Evolutionary conservation across 2,113 vertebrate genomes (phyloP), one percentile per base, ranked within the genome.

Genomic region (Chaetodon trifascialis): DNA sequence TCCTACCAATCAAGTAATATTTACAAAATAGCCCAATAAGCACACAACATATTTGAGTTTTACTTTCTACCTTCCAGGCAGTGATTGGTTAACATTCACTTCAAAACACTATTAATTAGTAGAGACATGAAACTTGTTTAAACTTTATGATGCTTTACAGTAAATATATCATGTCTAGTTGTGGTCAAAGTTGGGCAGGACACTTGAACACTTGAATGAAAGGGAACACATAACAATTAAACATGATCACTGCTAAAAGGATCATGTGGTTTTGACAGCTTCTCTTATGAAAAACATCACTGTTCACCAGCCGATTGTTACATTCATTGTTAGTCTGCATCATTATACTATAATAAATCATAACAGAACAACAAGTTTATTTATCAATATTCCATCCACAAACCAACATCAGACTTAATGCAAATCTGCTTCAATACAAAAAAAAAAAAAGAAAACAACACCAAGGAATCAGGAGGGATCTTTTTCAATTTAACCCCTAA

Each of bases 281-380:
- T 14, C 2, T 34, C 17, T 1, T 3, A 72, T 72, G 21, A 23
- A 73, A 79, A 38, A 21, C 5, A 3, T 12, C 0, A 52, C 12
- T 54, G 17, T 44, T 76, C 2, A 62, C 15, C 25, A 60, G 71
- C 19, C 49, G 16, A 9, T 19, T 7, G 19, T 54, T 44, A 46
- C 3, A 10, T 47, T 2, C 30, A 19, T 59, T 4, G 55, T 64
- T 71, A 9, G 58, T 76, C 16, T 60, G 7, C 10, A 59, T 66
- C 12, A 36, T 46, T 55, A 23, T 36, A 60, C 4, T n/a, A n/a
- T 42, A 21, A 73, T 51, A 23, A 70, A 74, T 69, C 21, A 78
- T 10, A 30, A 59, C 8, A 42, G 15, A 67, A 23, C 23, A n/a
- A 76, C 3, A 6, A 25, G 34, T 34, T 46, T 34, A 23, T 72